These are phyloP conservation scores for Petrolisthes cinctipes DNA, from an alignment of 2,888 invertebrate genomes.

Conservation along the genomic window DNA sequence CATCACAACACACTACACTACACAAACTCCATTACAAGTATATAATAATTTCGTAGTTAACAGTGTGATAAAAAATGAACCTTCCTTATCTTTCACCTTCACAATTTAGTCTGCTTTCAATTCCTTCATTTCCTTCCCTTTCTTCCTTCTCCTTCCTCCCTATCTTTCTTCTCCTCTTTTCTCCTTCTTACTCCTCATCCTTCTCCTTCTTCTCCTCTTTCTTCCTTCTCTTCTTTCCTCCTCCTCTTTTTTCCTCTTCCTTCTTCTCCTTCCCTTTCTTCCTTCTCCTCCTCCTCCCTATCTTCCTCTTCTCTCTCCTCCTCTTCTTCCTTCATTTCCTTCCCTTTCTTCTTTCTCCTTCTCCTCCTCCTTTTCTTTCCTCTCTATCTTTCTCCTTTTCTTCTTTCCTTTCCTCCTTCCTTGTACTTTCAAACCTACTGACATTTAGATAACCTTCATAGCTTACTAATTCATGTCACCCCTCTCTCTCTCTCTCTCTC, in stretches of 20 bases:
- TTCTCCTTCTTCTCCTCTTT: neutral
- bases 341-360: neutral
- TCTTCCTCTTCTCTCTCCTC: neutral
- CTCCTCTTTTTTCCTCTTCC: constrained; percentile 4
- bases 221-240: neutral
- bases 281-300: neutral
- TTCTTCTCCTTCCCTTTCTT: neutral
- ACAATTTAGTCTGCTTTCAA: no score
- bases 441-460: neutral
- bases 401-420: constrained; percentile 7
- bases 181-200: neutral
- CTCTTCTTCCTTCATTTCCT: neutral
- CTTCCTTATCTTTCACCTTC: no score
- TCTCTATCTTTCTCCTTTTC: neutral
- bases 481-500: neutral
- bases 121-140: no score
- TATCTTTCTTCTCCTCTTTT: neutral
- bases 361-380: neutral
- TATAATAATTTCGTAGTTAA: no score
- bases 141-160: neutral
- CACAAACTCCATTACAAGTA: no score
- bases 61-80: no score
- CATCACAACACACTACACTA: no score
- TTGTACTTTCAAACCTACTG: neutral
- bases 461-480: neutral